Percentiles rank a stretch among this genome's conserved stretches.
These are phyloP conservation scores for Sympetrum striolatum DNA, from an alignment of 2,888 invertebrate species.

Conservation along the genomic window DNA sequence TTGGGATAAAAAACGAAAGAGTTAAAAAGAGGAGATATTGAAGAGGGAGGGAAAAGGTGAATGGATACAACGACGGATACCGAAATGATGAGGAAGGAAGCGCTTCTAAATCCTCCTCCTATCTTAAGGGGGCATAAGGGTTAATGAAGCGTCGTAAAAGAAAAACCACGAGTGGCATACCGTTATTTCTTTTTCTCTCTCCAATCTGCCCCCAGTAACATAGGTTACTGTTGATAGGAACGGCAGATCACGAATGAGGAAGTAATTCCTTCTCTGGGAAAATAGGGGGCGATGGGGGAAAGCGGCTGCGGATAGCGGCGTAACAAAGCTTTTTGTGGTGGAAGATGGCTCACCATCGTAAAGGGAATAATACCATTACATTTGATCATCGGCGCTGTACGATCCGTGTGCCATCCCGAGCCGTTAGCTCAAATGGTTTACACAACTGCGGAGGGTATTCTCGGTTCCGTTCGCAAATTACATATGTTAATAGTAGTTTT, in stretches of 20 bases:
- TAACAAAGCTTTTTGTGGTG: constrained; percentile 5
- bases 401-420: not conserved
- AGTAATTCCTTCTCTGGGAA: not conserved
- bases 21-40: not conserved
- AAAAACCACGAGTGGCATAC: not conserved
- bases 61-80: not conserved
- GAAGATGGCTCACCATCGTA: not conserved
- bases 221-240: not conserved
- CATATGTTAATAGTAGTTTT: too few species aligned
- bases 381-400: not conserved
- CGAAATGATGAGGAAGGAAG: constrained; percentile 9
- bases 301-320: not conserved
- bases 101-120: not conserved
- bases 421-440: not conserved
- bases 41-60: not conserved
- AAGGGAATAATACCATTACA: constrained; percentile 8
- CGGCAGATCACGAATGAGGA: constrained; percentile 28
- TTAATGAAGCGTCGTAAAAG: constrained; percentile 12
- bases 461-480: not conserved
- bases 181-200: constrained; percentile 2
- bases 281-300: not conserved
- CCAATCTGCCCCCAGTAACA: not conserved
- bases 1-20: not conserved
- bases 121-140: constrained; percentile 6
- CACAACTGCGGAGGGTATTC: not conserved